phyloP scores from a whole-genome alignment of 1,140 invertebrate species.

The Zaprionus davidi region DNA sequence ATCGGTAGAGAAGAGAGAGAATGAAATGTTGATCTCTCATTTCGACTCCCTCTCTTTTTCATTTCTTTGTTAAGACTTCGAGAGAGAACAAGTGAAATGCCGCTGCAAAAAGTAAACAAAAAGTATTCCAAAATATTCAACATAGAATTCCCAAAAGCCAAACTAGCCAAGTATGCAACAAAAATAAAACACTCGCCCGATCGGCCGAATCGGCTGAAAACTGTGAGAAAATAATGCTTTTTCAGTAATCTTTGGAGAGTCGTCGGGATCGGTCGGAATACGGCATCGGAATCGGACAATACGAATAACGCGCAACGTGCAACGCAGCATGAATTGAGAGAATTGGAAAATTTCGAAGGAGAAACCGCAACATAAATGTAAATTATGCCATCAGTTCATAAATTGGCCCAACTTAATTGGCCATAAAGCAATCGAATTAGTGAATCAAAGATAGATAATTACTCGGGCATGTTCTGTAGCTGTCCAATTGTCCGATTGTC shows the following conservation, averaged over 20 bases:
- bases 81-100: constrained; percentile 27
- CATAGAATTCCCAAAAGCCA: constrained; percentile 15
- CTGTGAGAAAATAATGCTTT: constrained; percentile 17
- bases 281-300: constrained; percentile 1
- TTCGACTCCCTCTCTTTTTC: background rate
- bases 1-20: constrained; percentile 1
- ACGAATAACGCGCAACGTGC: constrained; percentile 4
- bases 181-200: constrained; percentile 44
- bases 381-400: constrained; percentile 55
- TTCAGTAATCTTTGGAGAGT: constrained; percentile 54
- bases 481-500: background rate
- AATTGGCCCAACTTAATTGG: constrained; percentile 37
- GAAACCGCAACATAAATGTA: constrained; percentile 42
- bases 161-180: constrained; percentile 17
- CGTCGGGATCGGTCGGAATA: constrained; percentile 37
- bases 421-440: constrained; percentile 37
- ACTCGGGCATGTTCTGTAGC: constrained; percentile 33
- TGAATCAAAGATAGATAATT: constrained; percentile 43
- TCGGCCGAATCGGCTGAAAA: constrained; percentile 22
- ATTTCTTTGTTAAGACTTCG: background rate
- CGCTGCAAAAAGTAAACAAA: constrained; percentile 50
- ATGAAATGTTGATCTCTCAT: background rate
- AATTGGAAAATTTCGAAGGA: constrained; percentile 2
- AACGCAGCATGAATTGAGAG: constrained; percentile 35
- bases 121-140: constrained; percentile 49